Percentiles rank a stretch among this genome's conserved stretches.
These are phyloP conservation scores for Mellivora capensis DNA, from an alignment of 2,113 vertebrate genomes.

Conservation along the genomic window DNA sequence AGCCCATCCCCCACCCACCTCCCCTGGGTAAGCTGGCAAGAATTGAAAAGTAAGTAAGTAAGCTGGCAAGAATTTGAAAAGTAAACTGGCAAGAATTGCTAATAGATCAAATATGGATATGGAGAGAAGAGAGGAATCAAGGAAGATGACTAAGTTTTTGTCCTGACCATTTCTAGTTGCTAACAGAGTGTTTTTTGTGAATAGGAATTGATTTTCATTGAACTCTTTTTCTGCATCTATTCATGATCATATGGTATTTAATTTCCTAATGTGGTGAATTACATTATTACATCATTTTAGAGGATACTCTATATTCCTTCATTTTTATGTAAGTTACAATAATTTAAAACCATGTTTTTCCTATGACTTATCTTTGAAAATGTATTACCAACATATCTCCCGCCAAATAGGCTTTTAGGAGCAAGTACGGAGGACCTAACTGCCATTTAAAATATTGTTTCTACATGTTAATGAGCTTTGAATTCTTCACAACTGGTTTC, in stretches of 20 bases:
- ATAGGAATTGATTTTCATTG: not conserved
- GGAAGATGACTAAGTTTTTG: not conserved
- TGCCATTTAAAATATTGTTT: not conserved
- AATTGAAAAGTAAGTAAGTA: not conserved
- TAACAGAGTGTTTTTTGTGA: not conserved
- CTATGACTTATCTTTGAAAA: not conserved
- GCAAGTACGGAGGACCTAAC: not conserved
- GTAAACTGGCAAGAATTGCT: not conserved
- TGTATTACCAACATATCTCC: not conserved
- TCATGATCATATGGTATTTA: not conserved
- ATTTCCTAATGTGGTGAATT: not conserved
- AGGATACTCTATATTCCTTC: not conserved
- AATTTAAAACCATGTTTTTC: constrained; percentile 35
- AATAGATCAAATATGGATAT: not conserved
- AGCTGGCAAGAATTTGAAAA: not conserved
- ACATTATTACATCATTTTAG: not conserved
- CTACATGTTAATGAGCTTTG: constrained; percentile 1
- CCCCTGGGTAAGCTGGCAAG: not conserved
- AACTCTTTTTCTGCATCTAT: not conserved
- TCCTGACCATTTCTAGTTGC: not conserved
- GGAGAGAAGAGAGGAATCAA: not conserved
- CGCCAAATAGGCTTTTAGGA: not conserved
- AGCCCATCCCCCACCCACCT: not conserved
- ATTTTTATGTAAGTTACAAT: constrained; percentile 30
- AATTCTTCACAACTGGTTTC: not conserved